Evolutionary conservation across 2,113 vertebrate genomes (phyloP).

Genomic region (Apodemus speciosus): DNA sequence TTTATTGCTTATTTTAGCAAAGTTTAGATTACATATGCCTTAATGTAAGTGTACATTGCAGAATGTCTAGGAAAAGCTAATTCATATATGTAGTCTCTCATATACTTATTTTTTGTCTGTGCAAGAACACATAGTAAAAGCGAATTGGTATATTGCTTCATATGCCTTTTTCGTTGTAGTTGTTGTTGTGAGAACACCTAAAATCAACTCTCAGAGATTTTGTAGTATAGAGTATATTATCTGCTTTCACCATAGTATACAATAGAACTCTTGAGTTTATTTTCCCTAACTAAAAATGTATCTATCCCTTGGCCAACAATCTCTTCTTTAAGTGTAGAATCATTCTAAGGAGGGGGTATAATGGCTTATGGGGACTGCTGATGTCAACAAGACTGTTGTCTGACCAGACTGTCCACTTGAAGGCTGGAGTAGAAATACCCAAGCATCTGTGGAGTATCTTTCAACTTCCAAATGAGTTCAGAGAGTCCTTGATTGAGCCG

Average conservation of each 20-base stretch:
- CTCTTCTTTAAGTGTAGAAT: background rate
- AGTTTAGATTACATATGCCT: background rate
- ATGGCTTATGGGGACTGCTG: background rate
- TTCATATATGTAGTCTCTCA: background rate
- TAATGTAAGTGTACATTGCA: background rate
- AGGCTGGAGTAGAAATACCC: background rate
- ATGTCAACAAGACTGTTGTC: background rate
- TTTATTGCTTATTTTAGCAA: background rate
- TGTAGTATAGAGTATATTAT: background rate
- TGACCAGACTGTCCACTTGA: background rate
- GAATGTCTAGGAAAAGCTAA: background rate
- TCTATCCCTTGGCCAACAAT: background rate
- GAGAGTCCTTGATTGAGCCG: background rate
- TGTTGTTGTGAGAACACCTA: background rate
- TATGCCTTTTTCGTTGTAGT: background rate
- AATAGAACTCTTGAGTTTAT: background rate
- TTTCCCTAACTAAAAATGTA: background rate
- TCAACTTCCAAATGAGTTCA: background rate
- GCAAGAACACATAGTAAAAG: background rate
- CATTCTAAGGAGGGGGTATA: background rate
- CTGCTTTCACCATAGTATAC: background rate
- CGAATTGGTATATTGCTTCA: background rate
- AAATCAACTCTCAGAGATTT: background rate
- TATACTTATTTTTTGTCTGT: background rate
- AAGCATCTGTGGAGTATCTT: constrained; percentile 1